These are phyloP conservation scores for Psittacula derbiana DNA, from an alignment of 2,797 vertebrate species.

Conservation along the genomic window DNA sequence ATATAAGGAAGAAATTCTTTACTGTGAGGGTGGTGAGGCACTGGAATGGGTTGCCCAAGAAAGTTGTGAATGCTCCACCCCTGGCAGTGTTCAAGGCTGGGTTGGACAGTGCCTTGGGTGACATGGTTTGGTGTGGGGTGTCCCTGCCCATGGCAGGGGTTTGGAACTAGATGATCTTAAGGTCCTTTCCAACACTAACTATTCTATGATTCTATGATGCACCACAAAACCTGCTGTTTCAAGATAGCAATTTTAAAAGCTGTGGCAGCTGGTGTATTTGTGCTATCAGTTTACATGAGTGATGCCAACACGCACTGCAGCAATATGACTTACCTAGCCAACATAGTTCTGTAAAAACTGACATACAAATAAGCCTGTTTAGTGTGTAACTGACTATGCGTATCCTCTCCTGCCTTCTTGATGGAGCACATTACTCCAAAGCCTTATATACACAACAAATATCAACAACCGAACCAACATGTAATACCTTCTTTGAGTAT, in stretches of 20 bases:
- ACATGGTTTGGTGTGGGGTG: too few species aligned
- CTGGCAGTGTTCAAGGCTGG: too few species aligned
- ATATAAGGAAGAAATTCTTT: too few species aligned
- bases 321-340: not conserved
- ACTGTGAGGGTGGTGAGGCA: too few species aligned
- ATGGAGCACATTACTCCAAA: not conserved
- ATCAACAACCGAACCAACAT: not conserved
- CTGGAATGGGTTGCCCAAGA: too few species aligned
- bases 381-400: not conserved
- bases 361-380: not conserved
- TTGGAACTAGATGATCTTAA: too few species aligned
- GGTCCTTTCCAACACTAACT: too few species aligned
- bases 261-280: not conserved
- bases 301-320: not conserved
- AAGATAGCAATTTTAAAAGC: not conserved
- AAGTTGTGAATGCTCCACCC: too few species aligned
- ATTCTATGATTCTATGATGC: not conserved
- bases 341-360: not conserved
- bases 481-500: not conserved
- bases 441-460: not conserved
- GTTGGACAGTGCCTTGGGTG: too few species aligned
- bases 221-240: not conserved
- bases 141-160: too few species aligned
- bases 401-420: not conserved
- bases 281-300: not conserved